Evolutionary conservation across 2,113 vertebrate species (phyloP).

Genomic region (Falco punctatus): DNA sequence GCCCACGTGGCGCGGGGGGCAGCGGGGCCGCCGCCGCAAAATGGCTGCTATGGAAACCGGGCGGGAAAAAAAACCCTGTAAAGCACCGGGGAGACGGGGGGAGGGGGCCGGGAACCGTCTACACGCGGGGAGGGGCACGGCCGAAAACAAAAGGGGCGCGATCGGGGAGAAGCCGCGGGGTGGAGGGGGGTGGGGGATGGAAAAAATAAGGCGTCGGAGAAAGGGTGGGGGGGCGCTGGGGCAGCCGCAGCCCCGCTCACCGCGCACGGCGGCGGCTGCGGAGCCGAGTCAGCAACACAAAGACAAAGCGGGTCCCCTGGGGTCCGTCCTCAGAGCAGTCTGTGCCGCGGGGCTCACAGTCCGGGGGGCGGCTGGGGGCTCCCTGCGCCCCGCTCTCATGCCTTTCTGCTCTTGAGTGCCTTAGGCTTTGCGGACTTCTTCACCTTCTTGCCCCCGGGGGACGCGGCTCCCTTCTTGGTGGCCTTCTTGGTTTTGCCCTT

Average conservation of each 20-base stretch:
- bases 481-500: slow-evolving; percentile 69
- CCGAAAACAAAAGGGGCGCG: slow-evolving; percentile 10
- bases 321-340: slow-evolving; percentile 32
- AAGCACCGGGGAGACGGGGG: background rate
- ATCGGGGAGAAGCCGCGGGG: background rate
- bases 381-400: slow-evolving; percentile 39
- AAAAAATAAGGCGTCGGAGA: background rate
- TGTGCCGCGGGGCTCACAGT: slow-evolving; percentile 9
- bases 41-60: background rate
- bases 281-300: slow-evolving; percentile 26
- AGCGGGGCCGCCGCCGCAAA: background rate
- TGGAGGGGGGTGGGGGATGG: background rate
- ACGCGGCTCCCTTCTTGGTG: slow-evolving; percentile 71
- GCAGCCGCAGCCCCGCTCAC: slow-evolving; percentile 16
- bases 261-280: slow-evolving; percentile 14
- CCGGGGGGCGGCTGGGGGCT: background rate
- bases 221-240: background rate
- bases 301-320: slow-evolving; percentile 46
- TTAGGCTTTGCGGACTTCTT: slow-evolving; percentile 83
- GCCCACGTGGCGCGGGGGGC: background rate
- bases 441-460: slow-evolving; percentile 76
- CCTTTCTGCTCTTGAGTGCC: slow-evolving; percentile 80
- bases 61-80: background rate
- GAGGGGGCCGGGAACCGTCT: background rate
- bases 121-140: background rate